A percentile compares a stretch with the other conserved stretches of the same genome.
phyloP scores from a whole-genome alignment of 2,113 vertebrate species.

The Nasalis larvatus region DNA sequence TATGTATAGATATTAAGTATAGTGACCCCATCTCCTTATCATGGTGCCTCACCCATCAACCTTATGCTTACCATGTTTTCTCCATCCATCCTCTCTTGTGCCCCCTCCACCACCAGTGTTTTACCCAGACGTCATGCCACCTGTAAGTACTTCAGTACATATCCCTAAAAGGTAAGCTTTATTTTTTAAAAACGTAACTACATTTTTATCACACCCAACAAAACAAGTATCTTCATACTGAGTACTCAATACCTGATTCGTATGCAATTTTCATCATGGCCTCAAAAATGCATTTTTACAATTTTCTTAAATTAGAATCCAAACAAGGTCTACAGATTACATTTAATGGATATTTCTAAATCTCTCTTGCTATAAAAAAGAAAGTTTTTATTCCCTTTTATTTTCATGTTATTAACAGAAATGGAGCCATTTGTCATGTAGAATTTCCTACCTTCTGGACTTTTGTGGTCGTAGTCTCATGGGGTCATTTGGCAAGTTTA shows the following conservation, averaged over 20 bases:
- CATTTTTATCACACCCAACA: background rate
- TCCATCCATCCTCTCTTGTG: background rate
- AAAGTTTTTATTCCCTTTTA: background rate
- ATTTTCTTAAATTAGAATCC: background rate
- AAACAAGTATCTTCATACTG: background rate
- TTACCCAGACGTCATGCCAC: background rate
- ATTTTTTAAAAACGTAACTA: background rate
- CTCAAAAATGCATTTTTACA: background rate
- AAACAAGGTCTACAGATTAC: background rate
- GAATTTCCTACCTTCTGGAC: background rate
- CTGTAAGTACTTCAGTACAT: background rate
- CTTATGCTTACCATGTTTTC: background rate
- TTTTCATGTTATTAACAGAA: constrained; percentile 7
- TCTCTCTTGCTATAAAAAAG: background rate
- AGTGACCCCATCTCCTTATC: background rate
- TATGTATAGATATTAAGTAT: background rate
- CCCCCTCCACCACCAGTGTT: background rate
- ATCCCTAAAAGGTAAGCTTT: background rate
- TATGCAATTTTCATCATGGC: background rate
- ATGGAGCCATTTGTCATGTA: background rate
- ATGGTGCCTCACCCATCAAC: background rate
- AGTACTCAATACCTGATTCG: background rate
- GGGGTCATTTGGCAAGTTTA: background rate
- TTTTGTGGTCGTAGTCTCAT: background rate
- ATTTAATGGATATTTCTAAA: background rate